phyloP scores from a whole-genome alignment of 2,113 vertebrate species.

The Bufo bufo region DNA sequence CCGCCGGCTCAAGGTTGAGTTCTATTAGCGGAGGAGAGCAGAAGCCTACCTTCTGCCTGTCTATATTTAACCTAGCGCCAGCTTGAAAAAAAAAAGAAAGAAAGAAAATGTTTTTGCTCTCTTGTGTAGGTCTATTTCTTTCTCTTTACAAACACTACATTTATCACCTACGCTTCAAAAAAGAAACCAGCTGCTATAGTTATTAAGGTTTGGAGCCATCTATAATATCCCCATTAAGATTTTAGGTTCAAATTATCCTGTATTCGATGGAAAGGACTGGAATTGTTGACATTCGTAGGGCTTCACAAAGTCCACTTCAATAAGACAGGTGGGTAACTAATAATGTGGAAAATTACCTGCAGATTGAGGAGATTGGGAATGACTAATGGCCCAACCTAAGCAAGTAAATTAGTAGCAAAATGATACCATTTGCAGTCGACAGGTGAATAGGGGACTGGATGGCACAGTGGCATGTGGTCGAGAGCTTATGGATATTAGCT shows the following conservation, averaged over 20 bases:
- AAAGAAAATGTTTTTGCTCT: conserved; percentile 67
- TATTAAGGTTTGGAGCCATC: conserved; percentile 81
- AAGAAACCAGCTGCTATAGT: conserved; percentile 80
- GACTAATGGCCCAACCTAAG: conserved; percentile 85
- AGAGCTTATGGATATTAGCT: conserved; percentile 63
- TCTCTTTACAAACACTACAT: conserved; percentile 65
- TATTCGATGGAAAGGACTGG: conserved; percentile 79
- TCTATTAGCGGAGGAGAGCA: conserved; percentile 63
- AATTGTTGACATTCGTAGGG: conserved; percentile 75
- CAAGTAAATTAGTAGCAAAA: conserved; percentile 84
- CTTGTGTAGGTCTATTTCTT: conserved; percentile 62
- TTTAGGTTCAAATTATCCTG: conserved; percentile 77
- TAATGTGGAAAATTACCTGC: conserved; percentile 88
- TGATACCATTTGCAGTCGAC: conserved; percentile 80
- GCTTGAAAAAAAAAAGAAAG: conserved; percentile 35
- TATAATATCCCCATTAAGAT: conserved; percentile 82
- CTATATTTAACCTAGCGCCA: conserved; percentile 65
- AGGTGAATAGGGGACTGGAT: conserved; percentile 70
- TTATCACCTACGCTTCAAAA: conserved; percentile 77
- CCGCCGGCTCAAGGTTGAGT: conserved; percentile 64
- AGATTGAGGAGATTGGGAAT: conserved; percentile 85
- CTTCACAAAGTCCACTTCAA: conserved; percentile 83
- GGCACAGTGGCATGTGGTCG: conserved; percentile 80
- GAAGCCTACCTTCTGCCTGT: conserved; percentile 65
- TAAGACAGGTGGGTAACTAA: conserved; percentile 87